These are phyloP conservation scores for Hyppa rectilinea DNA, from an alignment of 2,888 invertebrate species.

Conservation along the genomic window DNA sequence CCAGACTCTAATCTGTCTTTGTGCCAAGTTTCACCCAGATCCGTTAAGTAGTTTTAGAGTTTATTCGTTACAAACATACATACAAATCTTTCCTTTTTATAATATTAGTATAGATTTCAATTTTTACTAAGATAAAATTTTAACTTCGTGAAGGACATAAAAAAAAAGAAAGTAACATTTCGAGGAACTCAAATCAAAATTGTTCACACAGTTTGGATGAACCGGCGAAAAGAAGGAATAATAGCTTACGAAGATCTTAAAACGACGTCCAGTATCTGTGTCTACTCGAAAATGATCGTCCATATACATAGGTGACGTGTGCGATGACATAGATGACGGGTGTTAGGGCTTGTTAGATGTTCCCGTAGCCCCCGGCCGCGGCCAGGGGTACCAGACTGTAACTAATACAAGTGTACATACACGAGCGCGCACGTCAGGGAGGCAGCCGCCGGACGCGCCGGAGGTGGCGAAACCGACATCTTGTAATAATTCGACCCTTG, in stretches of 20 bases:
- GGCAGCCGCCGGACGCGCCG: not conserved
- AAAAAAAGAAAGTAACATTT: too few species aligned
- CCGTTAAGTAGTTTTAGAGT: too few species aligned
- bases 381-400: constrained; percentile 42
- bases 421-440: constrained; percentile 33
- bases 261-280: not conserved
- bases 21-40: too few species aligned
- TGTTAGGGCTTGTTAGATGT: constrained; percentile 15
- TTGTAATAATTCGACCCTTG: constrained; percentile 1
- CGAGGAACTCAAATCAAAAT: too few species aligned
- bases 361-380: constrained; percentile 30
- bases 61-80: too few species aligned
- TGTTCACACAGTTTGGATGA: not conserved
- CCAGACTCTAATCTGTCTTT: too few species aligned
- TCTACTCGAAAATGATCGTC: not conserved
- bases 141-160: too few species aligned
- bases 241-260: not conserved
- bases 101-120: too few species aligned
- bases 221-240: not conserved
- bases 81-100: too few species aligned
- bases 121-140: too few species aligned
- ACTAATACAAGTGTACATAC: constrained; percentile 34
- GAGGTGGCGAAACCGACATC: constrained; percentile 2
- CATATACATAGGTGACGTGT: not conserved
- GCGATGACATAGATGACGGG: not conserved